Evolutionary conservation across 2,113 vertebrate genomes (phyloP).

Genomic region (Megaleporinus macrocephalus): DNA sequence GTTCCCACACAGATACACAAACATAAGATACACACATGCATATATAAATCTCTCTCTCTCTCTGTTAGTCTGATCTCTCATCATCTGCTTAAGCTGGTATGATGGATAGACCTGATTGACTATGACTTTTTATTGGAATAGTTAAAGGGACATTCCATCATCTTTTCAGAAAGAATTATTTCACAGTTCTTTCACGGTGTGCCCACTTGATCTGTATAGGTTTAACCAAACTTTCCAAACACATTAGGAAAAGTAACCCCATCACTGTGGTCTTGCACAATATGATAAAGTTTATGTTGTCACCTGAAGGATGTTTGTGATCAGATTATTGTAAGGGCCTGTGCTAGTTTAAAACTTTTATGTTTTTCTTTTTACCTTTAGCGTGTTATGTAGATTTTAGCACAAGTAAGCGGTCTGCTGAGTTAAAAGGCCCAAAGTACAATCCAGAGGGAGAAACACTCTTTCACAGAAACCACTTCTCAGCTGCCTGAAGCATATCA

Average conservation of each 20-base stretch:
- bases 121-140: constrained; percentile 14
- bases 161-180: constrained; percentile 12
- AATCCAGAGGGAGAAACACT: too few species aligned
- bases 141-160: constrained; percentile 13
- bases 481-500: too few species aligned
- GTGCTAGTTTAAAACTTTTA: too few species aligned
- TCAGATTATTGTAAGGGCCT: too few species aligned
- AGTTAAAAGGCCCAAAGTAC: too few species aligned
- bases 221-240: neutral
- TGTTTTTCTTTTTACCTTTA: too few species aligned
- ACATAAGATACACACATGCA: neutral
- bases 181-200: neutral
- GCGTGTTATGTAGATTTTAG: too few species aligned
- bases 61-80: constrained; percentile 2
- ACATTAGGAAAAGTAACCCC: neutral
- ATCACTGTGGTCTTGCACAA: neutral
- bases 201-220: neutral
- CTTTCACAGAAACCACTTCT: too few species aligned
- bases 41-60: constrained; percentile 1
- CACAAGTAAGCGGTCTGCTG: too few species aligned
- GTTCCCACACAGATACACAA: constrained; percentile 4
- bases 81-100: constrained; percentile 24
- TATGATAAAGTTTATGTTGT: neutral
- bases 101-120: neutral
- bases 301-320: too few species aligned